phyloP scores from a whole-genome alignment of 2,113 vertebrate species.

The Motacilla alba region DNA sequence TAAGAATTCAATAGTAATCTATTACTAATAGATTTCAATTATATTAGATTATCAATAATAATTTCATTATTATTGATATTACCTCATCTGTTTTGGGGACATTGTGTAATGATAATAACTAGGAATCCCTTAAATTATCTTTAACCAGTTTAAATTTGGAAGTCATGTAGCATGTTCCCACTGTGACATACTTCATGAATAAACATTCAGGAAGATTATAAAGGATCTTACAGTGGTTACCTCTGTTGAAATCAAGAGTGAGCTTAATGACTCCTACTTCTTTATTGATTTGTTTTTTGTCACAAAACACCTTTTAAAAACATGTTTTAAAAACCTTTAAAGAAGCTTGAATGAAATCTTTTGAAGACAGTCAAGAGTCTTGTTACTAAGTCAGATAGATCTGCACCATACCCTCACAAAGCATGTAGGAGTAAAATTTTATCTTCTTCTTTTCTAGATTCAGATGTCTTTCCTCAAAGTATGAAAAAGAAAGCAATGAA shows the following conservation, averaged over 20 bases:
- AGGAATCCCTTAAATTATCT: conserved; percentile 9
- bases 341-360: background rate
- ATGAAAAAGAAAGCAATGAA: background rate
- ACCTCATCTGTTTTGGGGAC: conserved; percentile 58
- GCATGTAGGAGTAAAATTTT: background rate
- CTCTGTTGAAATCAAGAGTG: background rate
- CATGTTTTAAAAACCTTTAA: background rate
- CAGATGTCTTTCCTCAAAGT: background rate
- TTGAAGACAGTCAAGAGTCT: background rate
- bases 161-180: background rate
- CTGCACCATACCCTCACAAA: background rate
- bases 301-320: background rate
- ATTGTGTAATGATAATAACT: background rate
- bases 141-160: conserved; percentile 51
- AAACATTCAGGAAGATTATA: background rate
- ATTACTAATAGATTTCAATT: background rate
- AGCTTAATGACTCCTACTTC: background rate
- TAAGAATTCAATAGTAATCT: conserved; percentile 64
- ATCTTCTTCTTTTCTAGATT: background rate
- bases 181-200: background rate
- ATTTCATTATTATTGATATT: conserved; percentile 69
- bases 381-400: background rate
- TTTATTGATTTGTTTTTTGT: background rate
- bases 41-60: conserved; percentile 17
- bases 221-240: background rate